Conservation (phyloP, 1,140 invertebrate species). For the Coptotermes formosanus region DNA sequence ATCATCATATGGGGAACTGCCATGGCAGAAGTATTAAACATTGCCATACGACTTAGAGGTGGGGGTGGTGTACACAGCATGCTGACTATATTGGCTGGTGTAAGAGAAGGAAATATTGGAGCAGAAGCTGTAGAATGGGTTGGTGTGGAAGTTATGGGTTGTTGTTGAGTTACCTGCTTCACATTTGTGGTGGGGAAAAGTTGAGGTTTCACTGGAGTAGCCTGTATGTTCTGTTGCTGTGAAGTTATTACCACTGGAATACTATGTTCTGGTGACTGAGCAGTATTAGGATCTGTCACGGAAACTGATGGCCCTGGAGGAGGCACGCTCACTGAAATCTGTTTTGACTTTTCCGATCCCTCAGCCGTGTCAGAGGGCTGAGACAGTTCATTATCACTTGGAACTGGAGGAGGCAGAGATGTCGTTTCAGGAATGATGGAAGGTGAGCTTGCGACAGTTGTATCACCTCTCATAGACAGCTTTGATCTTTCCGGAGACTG, state of each 20-base stretch:
- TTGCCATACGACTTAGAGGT: neutral
- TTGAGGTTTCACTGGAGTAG: constrained; percentile 17
- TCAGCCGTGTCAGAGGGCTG: constrained; percentile 11
- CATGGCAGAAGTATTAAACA: neutral
- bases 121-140: constrained; percentile 15
- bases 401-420: constrained; percentile 16
- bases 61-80: constrained; percentile 11
- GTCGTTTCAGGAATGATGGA: constrained; percentile 20
- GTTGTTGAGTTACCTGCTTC: neutral
- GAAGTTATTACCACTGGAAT: constrained; percentile 22
- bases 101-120: constrained; percentile 23
- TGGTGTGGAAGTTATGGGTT: constrained; percentile 23
- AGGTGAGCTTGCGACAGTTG: constrained; percentile 22
- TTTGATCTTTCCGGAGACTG: constrained; percentile 22
- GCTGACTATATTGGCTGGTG: constrained; percentile 4
- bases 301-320: neutral
- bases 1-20: neutral
- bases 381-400: constrained; percentile 20
- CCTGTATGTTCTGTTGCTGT: constrained; percentile 8
- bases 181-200: constrained; percentile 12
- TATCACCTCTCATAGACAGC: neutral
- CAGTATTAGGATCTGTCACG: neutral
- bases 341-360: constrained; percentile 15
- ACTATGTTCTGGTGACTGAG: constrained; percentile 17
- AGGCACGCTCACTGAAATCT: neutral